Percentiles rank a stretch among this genome's conserved stretches.
phyloP scores from a whole-genome alignment of 2,797 vertebrate species.

The Phataginus tricuspis region DNA sequence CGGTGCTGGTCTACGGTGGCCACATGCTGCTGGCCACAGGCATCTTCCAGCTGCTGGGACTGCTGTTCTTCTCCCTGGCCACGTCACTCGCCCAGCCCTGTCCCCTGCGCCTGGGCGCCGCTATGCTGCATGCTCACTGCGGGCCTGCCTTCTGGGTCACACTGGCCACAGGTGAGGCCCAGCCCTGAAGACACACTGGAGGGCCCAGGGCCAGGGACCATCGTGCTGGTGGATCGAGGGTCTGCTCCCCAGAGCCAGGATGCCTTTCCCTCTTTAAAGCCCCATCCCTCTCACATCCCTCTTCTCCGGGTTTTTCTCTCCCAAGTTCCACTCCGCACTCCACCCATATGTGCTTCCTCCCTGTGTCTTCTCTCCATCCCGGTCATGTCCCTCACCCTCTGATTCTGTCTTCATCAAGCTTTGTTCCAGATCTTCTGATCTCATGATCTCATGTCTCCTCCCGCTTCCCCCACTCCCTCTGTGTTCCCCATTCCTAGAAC shows the following conservation, averaged over 20 bases:
- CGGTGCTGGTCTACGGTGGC: constrained; percentile 93
- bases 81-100: constrained; percentile 86
- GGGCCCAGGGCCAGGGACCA: background rate
- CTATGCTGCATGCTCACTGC: constrained; percentile 84
- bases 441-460: background rate
- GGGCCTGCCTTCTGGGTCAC: constrained; percentile 96
- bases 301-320: background rate
- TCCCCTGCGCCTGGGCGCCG: constrained; percentile 89
- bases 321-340: background rate
- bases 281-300: background rate
- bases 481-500: background rate
- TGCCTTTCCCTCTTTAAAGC: background rate
- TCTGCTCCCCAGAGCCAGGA: background rate
- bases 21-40: constrained; percentile 93
- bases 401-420: background rate
- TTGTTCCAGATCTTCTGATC: background rate
- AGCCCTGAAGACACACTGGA: background rate
- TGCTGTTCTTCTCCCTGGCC: constrained; percentile 93
- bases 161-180: constrained; percentile 88
- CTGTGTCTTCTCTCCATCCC: background rate
- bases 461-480: background rate
- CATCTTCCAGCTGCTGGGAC: constrained; percentile 91
- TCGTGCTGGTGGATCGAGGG: background rate
- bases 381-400: background rate
- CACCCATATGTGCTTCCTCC: background rate